These are phyloP conservation scores for Perognathus longimembris DNA, from an alignment of 2,113 vertebrate genomes.

Conservation along the genomic window DNA sequence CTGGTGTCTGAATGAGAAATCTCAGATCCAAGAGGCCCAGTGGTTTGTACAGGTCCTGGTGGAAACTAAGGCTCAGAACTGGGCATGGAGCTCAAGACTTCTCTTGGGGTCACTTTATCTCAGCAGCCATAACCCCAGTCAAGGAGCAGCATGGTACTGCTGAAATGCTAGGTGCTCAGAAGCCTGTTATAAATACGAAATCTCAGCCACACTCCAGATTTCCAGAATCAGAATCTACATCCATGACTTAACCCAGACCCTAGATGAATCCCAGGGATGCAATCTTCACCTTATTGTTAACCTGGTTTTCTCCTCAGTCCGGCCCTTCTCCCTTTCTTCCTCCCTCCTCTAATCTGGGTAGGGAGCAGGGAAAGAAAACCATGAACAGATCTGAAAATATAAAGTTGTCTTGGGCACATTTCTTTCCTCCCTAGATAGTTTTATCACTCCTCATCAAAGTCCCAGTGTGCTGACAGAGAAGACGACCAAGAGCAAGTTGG, in stretches of 20 bases:
- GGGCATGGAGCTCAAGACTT: too few relatives aligned
- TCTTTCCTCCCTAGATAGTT: background rate
- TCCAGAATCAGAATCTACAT: background rate
- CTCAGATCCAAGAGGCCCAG: background rate
- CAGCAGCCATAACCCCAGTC: background rate
- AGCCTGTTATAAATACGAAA: background rate
- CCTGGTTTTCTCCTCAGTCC: background rate
- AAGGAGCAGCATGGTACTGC: background rate
- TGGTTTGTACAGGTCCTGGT: background rate
- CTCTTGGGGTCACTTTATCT: background rate
- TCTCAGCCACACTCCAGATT: background rate
- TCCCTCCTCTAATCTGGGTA: background rate
- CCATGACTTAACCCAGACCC: background rate
- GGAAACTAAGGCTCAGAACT: background rate
- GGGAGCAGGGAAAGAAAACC: background rate
- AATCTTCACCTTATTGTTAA: fast-evolving
- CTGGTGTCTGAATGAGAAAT: background rate
- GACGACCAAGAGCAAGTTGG: background rate
- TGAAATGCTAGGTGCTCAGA: background rate
- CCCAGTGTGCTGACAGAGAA: background rate
- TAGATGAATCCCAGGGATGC: background rate
- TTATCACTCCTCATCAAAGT: background rate
- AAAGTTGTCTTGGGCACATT: background rate
- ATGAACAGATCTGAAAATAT: background rate
- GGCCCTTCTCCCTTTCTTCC: background rate